phyloP scores from a whole-genome alignment of 2,113 vertebrate species.

The Prochilodus magdalenae region DNA sequence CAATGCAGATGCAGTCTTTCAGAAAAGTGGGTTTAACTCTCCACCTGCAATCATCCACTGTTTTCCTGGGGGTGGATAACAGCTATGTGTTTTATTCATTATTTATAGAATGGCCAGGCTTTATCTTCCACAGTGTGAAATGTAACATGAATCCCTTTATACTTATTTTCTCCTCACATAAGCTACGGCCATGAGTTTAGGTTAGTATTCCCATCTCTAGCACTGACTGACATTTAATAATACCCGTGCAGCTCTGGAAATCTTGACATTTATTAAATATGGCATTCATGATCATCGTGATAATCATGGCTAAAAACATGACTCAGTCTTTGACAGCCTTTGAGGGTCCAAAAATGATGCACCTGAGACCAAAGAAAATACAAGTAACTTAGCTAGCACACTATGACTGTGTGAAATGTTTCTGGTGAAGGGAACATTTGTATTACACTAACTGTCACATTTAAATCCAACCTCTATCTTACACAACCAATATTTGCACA shows the following conservation, averaged over 20 bases:
- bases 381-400: neutral
- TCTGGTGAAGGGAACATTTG: neutral
- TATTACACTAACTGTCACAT: neutral
- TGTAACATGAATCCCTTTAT: neutral
- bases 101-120: neutral
- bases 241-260: neutral
- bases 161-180: neutral
- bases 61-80: neutral
- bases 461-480: neutral
- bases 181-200: neutral
- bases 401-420: neutral
- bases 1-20: neutral
- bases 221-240: constrained; percentile 9
- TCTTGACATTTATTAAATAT: constrained; percentile 32
- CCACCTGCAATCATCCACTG: neutral
- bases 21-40: neutral
- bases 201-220: neutral
- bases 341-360: constrained; percentile 14
- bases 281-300: constrained; percentile 5
- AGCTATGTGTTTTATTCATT: neutral
- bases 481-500: too few species aligned
- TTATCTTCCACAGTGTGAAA: neutral
- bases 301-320: constrained; percentile 13
- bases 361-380: neutral
- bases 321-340: neutral